Conservation (phyloP, 2,113 vertebrate species). For the Periophthalmus modestus region DNA sequence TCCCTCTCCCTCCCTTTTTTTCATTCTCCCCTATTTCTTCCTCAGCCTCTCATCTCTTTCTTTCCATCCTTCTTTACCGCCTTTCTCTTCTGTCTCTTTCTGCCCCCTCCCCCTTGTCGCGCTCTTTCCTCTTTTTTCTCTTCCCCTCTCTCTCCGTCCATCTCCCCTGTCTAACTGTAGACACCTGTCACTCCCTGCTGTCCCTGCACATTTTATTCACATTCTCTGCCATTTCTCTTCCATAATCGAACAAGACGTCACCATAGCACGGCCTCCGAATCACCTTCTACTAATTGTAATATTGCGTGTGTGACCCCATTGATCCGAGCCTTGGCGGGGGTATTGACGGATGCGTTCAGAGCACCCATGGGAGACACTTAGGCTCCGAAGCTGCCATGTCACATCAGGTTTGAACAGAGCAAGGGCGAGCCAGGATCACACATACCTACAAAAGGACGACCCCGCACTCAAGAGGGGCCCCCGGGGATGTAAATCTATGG, state of each 20-base stretch:
- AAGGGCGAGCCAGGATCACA: conserved; percentile 17
- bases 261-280: conserved; percentile 24
- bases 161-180: conserved; percentile 3
- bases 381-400: conserved; percentile 26
- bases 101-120: too few relatives aligned
- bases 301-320: conserved; percentile 30
- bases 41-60: too few relatives aligned
- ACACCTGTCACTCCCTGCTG: conserved; percentile 27
- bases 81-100: too few relatives aligned
- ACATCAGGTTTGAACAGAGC: conserved; percentile 31
- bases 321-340: conserved; percentile 24
- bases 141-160: not conserved
- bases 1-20: too few relatives aligned
- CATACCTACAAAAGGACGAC: conserved; percentile 11
- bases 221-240: conserved; percentile 44
- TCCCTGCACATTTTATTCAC: conserved; percentile 8
- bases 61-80: too few relatives aligned
- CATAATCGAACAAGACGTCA: conserved; percentile 35
- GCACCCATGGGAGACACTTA: conserved; percentile 41
- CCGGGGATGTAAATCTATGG: not conserved
- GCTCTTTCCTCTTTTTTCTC: not conserved
- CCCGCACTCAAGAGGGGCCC: conserved; percentile 14
- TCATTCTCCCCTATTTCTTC: too few relatives aligned
- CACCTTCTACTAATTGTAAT: conserved; percentile 46
- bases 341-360: conserved; percentile 19